These are phyloP conservation scores for Lepus timidus DNA, from an alignment of 2,113 vertebrate genomes.

Conservation along the genomic window DNA sequence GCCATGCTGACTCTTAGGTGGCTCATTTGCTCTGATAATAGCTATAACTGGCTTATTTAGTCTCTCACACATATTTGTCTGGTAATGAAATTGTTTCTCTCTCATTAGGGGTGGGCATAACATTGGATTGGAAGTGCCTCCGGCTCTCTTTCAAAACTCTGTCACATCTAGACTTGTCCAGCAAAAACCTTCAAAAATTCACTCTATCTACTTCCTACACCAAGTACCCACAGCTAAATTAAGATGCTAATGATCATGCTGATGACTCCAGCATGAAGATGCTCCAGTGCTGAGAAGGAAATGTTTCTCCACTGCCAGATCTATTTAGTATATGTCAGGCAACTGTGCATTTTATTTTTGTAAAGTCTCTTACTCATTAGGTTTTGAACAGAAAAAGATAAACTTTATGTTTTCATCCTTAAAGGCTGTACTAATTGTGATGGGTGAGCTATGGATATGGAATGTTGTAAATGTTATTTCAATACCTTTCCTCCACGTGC, in stretches of 20 bases:
- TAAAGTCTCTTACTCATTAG: neutral
- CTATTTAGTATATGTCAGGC: constrained; percentile 52
- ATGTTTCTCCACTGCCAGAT: constrained; percentile 23
- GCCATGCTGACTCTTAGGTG: neutral
- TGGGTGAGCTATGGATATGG: neutral
- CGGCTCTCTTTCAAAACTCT: constrained; percentile 10
- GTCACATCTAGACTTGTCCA: constrained; percentile 9
- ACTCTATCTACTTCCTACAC: neutral
- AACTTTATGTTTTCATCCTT: neutral
- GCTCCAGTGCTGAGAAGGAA: constrained; percentile 47
- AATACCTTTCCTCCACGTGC: neutral
- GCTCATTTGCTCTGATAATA: constrained; percentile 49
- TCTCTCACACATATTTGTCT: constrained; percentile 47
- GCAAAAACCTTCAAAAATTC: constrained; percentile 26
- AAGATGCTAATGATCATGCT: constrained; percentile 59
- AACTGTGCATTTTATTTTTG: constrained; percentile 53
- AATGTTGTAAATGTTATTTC: neutral
- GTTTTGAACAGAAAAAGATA: constrained; percentile 39
- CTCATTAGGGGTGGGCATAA: neutral
- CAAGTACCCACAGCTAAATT: constrained; percentile 44
- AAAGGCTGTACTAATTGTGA: neutral
- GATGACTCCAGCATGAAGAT: constrained; percentile 47
- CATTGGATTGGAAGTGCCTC: constrained; percentile 54
- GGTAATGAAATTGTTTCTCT: constrained; percentile 9
- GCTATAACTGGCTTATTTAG: constrained; percentile 49